Evolutionary conservation across 1,140 invertebrate species (phyloP).

Genomic region (Popillia japonica): DNA sequence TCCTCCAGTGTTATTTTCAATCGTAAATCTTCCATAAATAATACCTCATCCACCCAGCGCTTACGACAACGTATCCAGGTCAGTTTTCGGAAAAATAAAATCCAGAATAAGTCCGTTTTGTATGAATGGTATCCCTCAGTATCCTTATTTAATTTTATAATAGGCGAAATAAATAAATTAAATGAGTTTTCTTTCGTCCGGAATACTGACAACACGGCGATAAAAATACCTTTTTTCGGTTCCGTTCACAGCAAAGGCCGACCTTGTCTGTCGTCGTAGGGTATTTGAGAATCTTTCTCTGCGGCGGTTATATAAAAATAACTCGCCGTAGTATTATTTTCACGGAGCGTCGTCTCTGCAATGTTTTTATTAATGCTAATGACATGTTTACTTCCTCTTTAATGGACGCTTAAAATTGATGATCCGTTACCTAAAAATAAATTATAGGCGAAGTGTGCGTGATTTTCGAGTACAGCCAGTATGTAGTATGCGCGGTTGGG

Average conservation of each 20-base stretch:
- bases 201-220: background rate
- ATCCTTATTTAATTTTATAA: background rate
- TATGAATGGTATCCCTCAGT: background rate
- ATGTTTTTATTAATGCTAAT: slow-evolving; percentile 34
- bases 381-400: slow-evolving; percentile 21
- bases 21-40: slow-evolving; percentile 25
- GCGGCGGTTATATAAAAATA: slow-evolving; percentile 14
- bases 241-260: background rate
- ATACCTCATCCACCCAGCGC: background rate
- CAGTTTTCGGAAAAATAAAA: background rate
- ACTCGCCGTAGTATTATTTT: background rate
- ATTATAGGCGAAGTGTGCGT: background rate
- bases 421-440: background rate
- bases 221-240: slow-evolving; percentile 17
- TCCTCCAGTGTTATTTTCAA: background rate
- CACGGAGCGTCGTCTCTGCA: background rate
- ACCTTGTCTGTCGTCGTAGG: background rate
- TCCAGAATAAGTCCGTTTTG: too few species aligned
- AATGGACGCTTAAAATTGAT: slow-evolving; percentile 25
- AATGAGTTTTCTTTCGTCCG: background rate
- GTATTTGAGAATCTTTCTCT: background rate
- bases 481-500: too few species aligned
- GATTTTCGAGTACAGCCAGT: too few species aligned
- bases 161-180: background rate
- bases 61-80: background rate